phyloP scores from a whole-genome alignment of 2,888 invertebrate genomes.

The Philhelius pedissequus region DNA sequence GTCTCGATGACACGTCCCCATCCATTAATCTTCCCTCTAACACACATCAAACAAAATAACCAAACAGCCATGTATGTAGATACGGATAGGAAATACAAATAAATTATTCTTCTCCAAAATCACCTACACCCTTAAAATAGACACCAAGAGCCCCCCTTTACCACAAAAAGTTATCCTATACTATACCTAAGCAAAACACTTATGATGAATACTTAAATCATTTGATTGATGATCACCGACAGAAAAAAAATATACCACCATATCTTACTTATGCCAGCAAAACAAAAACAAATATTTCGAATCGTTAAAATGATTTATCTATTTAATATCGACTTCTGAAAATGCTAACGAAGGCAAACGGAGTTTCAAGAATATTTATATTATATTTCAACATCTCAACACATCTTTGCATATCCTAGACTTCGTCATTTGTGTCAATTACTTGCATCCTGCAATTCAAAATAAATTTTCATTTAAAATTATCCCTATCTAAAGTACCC shows the following conservation, averaged over 20 bases:
- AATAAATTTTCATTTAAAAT: conserved; percentile 14
- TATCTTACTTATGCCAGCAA: neutral
- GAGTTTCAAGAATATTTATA: neutral
- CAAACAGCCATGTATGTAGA: neutral
- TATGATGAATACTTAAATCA: conserved; percentile 19
- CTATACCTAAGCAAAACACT: neutral
- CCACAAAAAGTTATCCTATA: neutral
- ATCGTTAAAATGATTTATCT: conserved; percentile 28
- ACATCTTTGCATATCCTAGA: conserved; percentile 16
- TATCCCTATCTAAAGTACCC: neutral
- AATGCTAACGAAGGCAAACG: neutral
- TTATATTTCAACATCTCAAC: neutral
- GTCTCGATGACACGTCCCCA: neutral
- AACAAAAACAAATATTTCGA: neutral
- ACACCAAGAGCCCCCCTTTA: neutral
- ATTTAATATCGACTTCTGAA: neutral
- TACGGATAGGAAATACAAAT: neutral
- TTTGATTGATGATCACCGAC: conserved; percentile 25
- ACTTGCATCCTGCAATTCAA: conserved; percentile 45
- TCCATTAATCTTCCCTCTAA: neutral
- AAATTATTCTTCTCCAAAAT: neutral
- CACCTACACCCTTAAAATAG: neutral
- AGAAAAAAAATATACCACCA: neutral
- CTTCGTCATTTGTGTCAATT: conserved; percentile 37
- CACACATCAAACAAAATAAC: neutral